Evolutionary conservation across 2,113 vertebrate genomes (phyloP), one percentile per base, ranked within the genome.

Genomic region (Dermatemys mawii): DNA sequence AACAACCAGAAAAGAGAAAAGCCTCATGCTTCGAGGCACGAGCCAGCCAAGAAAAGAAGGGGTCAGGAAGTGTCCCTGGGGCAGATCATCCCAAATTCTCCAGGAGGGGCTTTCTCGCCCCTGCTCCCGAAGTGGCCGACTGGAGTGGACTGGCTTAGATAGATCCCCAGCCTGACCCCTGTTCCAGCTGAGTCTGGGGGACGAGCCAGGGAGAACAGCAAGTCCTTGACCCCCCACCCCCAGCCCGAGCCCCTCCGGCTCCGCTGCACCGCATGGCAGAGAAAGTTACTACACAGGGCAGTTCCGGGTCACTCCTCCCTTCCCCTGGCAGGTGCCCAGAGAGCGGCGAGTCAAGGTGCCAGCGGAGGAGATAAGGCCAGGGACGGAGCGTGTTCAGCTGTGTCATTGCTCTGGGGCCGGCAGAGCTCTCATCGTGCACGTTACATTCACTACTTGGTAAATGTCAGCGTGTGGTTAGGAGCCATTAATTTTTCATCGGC

Each of bases 401-500:
- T 63, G 90, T 87, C 85, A 67, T 79, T 75, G 78, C 3, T 6
- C 82, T 1, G 78, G 75, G 67, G 13, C 32, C 5, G 24, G 38
- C 0, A 3, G 53, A 57, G 35, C 41, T 79, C 82, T 57, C 5
- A 84, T n/a, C 4, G 88, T 79, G 63, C 10, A 0, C 2, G 83
- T 26, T 87, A 92, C 90, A 14, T 86, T 91, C 76, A 54, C 19
- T 22, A 89, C 95, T 89, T 63, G 93, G 94, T 41, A 49, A 96
- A 92, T 22, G 91, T 88, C 97, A 93, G 97, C 48, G 76, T 96
- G 97, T 1, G 81, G 96, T 96, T 26, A 79, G 91, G 85, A 85
- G 29, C 81, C 96, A 97, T 90, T 87, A 88, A 90, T 98, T 96
- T 98, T 97, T 96, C 93, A 96, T 94, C 1, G 53, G 96, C 73